A percentile compares a stretch with the other conserved stretches of the same genome.
phyloP scores from a whole-genome alignment of 2,888 invertebrate species.

The Athrips mouffetella region DNA sequence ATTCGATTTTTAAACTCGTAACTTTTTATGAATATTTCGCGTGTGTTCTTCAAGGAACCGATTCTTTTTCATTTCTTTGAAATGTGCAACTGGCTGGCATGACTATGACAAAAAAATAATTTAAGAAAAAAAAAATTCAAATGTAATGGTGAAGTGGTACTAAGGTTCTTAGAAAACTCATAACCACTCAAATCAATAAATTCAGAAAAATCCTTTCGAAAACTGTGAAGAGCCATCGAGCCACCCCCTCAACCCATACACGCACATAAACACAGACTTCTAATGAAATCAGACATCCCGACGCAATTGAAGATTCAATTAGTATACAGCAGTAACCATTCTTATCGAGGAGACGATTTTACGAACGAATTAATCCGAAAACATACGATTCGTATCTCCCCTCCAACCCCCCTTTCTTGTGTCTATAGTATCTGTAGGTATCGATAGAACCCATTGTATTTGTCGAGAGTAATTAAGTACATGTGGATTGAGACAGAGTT shows the following conservation, averaged over 20 bases:
- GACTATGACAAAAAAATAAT: not conserved
- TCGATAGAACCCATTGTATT: slow-evolving; percentile 62
- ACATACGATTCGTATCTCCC: slow-evolving; percentile 76
- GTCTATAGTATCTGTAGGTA: slow-evolving; percentile 42
- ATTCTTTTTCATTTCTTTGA: not conserved
- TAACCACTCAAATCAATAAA: slow-evolving; percentile 34
- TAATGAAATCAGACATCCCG: slow-evolving; percentile 75
- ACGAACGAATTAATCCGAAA: slow-evolving; percentile 79
- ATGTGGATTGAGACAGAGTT: slow-evolving; percentile 48
- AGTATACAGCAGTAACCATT: slow-evolving; percentile 75
- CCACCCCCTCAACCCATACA: slow-evolving; percentile 32
- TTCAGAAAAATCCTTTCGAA: slow-evolving; percentile 35
- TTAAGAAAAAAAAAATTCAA: not conserved
- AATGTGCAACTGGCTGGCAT: slow-evolving; percentile 6
- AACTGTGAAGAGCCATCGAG: slow-evolving; percentile 31
- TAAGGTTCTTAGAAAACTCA: slow-evolving; percentile 18
- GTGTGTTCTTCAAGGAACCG: slow-evolving; percentile 2
- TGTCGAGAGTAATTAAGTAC: slow-evolving; percentile 72
- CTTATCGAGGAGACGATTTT: slow-evolving; percentile 77
- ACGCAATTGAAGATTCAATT: slow-evolving; percentile 77
- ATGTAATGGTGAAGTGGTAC: slow-evolving; percentile 9
- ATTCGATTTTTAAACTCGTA: slow-evolving; percentile 5
- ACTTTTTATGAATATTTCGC: slow-evolving; percentile 3
- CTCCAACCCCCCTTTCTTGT: slow-evolving; percentile 47
- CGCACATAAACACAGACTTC: slow-evolving; percentile 50